Base-by-base conservation (phyloP, 2,113 vertebrate species). In the Myrmecophaga tridactyla region DNA sequence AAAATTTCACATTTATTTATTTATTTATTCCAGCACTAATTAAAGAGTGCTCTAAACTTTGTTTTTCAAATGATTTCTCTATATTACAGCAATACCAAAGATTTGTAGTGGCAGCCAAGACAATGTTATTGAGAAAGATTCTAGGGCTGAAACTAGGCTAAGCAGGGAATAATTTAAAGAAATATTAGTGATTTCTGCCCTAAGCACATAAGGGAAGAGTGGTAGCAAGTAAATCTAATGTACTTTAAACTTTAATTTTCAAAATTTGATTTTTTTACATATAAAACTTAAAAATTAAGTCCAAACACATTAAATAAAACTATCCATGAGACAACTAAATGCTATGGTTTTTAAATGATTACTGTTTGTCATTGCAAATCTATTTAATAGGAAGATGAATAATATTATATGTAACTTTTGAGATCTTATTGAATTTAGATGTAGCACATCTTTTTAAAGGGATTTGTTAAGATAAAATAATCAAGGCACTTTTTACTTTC, bases 361-460 rank as follows among this genome's bases (percentile, higher is more conserved):
- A 3, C 46, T 73, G 87, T 80, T 46, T 39, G 34, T 23, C 86
- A 2, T 7, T 2, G 10, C 73, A 73, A 67, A 80, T 3, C 65
- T 4, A 95, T 95, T 93, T 93, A 34, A 78, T 56, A 17, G 4
- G 5, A 82, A 65, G 73, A 34, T 96, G 65, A 31, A 6, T 2
- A 29, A 3, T 90, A 90, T 90, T 89, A 86, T 65, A 41, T 58
- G 31, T 23, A 92, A 69, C 78, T 82, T 90, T 58, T 96, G 69
- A 86, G 7, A 58, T 3, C 2, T 96, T 9, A 39, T 95, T 96
- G 14, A 48, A 90, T 90, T 96, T 91, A 94, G 56, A 94, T 96
- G 84, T 56, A 93, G 31, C 21, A 56, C 7, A 60, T 31, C 18
- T 56, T 41, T 80, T 89, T 90, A 95, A 91, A 58, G 29, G 39